Percentiles rank a stretch among this genome's conserved stretches.
phyloP scores from a whole-genome alignment of 2,888 invertebrate genomes.

The Drosophila sordidula region DNA sequence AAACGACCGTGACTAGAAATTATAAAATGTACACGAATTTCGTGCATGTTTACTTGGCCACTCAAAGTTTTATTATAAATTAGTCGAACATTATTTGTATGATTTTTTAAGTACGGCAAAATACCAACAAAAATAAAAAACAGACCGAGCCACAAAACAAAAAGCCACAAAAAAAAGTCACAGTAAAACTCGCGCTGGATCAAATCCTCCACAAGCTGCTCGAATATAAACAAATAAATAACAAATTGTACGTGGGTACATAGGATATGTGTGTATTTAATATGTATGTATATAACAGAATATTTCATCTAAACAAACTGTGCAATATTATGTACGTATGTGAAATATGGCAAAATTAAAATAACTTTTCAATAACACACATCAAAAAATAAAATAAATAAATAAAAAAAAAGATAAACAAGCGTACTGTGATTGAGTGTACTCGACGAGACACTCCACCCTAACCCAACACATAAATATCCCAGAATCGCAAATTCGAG shows the following conservation, averaged over 20 bases:
- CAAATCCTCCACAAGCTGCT: constrained; percentile 21
- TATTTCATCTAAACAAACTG: constrained; percentile 7
- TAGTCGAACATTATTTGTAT: constrained; percentile 17
- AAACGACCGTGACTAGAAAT: constrained; percentile 70
- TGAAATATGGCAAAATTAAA: constrained; percentile 13
- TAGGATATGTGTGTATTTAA: neutral
- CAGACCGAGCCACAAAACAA: neutral
- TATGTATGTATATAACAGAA: neutral
- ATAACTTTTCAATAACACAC: constrained; percentile 15
- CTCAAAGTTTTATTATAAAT: constrained; percentile 31
- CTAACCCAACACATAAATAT: neutral
- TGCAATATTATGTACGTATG: constrained; percentile 3
- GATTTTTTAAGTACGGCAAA: constrained; percentile 15
- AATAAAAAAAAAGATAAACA: neutral
- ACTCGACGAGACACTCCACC: neutral
- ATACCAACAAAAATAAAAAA: constrained; percentile 1
- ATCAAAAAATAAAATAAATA: too few species aligned
- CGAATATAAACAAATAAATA: constrained; percentile 9
- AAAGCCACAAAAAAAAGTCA: constrained; percentile 13
- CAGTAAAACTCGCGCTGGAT: constrained; percentile 6
- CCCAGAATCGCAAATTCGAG: neutral
- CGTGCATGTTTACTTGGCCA: constrained; percentile 50
- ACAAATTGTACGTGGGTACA: neutral
- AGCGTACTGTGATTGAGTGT: neutral
- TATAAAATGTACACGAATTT: constrained; percentile 65